phyloP scores from a whole-genome alignment of 2,888 invertebrate species.

The Esperia sulphurella region DNA sequence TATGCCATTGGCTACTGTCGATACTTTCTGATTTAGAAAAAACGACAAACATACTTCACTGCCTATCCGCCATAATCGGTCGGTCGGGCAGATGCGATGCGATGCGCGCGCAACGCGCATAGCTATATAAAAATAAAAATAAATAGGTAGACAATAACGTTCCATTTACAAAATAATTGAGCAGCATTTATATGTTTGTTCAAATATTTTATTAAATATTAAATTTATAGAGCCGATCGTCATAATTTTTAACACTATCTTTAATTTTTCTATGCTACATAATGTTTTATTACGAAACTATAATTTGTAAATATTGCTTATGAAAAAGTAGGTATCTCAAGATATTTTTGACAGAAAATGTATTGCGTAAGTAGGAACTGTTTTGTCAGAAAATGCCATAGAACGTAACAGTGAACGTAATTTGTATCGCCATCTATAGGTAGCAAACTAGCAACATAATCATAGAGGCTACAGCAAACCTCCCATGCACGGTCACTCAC shows the following conservation, averaged over 20 bases:
- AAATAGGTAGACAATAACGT: slow-evolving; percentile 36
- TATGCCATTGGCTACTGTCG: slow-evolving; percentile 84
- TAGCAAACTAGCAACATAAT: not conserved
- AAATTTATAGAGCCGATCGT: no score
- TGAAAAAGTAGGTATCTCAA: no score
- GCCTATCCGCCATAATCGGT: slow-evolving; percentile 76
- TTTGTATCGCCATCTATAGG: not conserved
- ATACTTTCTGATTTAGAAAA: slow-evolving; percentile 81
- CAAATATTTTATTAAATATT: no score
- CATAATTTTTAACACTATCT: no score
- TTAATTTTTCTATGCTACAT: no score
- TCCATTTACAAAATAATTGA: slow-evolving; percentile 6
- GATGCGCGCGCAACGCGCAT: slow-evolving; percentile 79
- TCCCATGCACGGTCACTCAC: not conserved
- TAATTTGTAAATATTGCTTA: no score
- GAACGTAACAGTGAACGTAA: not conserved
- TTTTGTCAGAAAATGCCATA: not conserved
- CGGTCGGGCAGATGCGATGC: slow-evolving; percentile 52
- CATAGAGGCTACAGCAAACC: not conserved
- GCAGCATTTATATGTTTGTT: no score
- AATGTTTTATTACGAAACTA: no score
- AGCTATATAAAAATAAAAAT: slow-evolving; percentile 62
- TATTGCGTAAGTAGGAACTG: not conserved
- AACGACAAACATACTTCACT: slow-evolving; percentile 75
- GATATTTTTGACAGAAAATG: no score